A percentile compares a stretch with the other conserved stretches of the same genome.
Conservation (phyloP, 2,797 vertebrate genomes). For the Rhynchonycteris naso region DNA sequence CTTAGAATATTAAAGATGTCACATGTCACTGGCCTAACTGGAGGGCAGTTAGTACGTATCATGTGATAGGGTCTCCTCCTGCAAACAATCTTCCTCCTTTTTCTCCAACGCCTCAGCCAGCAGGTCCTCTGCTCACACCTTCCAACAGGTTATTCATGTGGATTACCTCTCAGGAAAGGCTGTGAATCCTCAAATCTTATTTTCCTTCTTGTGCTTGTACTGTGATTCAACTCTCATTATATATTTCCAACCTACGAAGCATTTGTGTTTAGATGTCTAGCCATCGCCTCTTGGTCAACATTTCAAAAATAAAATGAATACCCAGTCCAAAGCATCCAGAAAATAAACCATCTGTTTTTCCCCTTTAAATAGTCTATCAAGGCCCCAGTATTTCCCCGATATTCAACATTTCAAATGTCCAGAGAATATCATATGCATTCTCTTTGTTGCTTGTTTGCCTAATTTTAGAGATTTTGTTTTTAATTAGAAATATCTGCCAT, state of each 20-base stretch:
- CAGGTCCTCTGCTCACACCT: not conserved
- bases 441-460: not conserved
- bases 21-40: not conserved
- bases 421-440: not conserved
- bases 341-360: slow-evolving; percentile 14
- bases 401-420: slow-evolving; percentile 1
- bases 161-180: not conserved
- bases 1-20: not conserved
- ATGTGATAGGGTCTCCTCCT: not conserved
- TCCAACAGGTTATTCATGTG: not conserved
- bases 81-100: not conserved
- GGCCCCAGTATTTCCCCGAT: not conserved
- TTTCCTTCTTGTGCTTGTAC: not conserved
- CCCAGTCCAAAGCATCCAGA: not conserved
- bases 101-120: not conserved
- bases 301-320: slow-evolving; percentile 51
- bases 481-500: not conserved
- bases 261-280: not conserved
- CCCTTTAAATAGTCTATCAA: slow-evolving; percentile 1
- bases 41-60: not conserved
- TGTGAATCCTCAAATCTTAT: not conserved
- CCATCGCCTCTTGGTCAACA: not conserved
- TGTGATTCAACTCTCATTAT: not conserved
- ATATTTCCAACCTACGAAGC: not conserved
- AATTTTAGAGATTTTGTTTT: not conserved